A percentile compares a stretch with the other conserved stretches of the same genome.
Evolutionary conservation across 1,140 invertebrate genomes (phyloP).

Genomic region (Antheraea mylitta): DNA sequence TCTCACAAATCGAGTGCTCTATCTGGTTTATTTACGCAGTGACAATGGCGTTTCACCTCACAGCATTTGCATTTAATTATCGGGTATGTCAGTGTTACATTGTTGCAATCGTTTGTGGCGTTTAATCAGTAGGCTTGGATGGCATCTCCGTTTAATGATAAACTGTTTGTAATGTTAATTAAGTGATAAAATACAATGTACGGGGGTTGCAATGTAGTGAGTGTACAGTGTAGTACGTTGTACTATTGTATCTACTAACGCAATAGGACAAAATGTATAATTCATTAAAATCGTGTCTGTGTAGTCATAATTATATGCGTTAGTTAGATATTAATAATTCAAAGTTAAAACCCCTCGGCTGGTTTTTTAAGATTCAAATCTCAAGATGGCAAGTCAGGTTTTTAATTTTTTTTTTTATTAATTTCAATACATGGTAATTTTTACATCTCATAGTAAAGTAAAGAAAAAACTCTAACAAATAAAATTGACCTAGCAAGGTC

Average conservation of each 20-base stretch:
- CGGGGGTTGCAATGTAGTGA: background rate
- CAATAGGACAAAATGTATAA: too few relatives aligned
- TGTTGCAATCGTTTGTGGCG: background rate
- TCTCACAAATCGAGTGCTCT: background rate
- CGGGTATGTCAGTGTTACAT: background rate
- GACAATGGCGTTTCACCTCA: background rate
- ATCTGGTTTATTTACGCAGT: background rate
- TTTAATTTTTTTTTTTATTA: too few relatives aligned
- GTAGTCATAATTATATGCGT: too few relatives aligned
- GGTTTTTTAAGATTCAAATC: too few relatives aligned
- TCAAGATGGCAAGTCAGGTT: too few relatives aligned
- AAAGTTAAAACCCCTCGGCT: too few relatives aligned
- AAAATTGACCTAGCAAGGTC: too few relatives aligned
- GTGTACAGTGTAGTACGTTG: constrained; percentile 1
- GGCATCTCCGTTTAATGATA: background rate
- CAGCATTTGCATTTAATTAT: background rate
- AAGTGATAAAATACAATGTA: background rate
- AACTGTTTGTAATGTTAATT: background rate
- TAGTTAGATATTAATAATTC: too few relatives aligned
- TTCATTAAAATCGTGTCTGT: too few relatives aligned
- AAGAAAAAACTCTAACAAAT: too few relatives aligned
- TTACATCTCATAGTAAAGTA: too few relatives aligned
- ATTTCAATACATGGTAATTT: too few relatives aligned
- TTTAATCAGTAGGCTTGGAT: background rate
- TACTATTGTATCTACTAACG: background rate